Base-by-base conservation (phyloP, 2,797 vertebrate genomes). In the Sebastes paucispinis region DNA sequence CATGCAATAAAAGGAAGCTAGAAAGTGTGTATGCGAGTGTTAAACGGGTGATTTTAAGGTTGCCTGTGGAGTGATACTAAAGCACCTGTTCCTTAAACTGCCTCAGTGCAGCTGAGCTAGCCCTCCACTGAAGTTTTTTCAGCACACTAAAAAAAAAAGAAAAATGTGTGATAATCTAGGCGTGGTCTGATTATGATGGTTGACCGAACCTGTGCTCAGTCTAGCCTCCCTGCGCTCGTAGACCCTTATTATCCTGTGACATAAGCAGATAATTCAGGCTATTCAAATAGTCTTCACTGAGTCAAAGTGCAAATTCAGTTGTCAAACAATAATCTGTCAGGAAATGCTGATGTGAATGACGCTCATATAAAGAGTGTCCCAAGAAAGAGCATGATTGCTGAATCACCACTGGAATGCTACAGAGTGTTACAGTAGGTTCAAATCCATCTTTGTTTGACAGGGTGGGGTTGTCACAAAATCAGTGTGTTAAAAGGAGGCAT, bases 201-300 rank as follows among this genome's bases (percentile, higher is more conserved):
- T 39, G 25, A 27, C 31, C 77, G 67, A 75, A 82, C 72, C 63
- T 60, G 22, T 63, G 68, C 63, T 79, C 50, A 25, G 25, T 82
- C 63, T 65, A 52, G 69, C 27, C 71, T 24, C 4, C 18, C 68
- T 59, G 34, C 13, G 12, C 31, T 29, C 24, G 55, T 31, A 82
- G 66, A 85, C 57, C 64, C 36, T 73, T 43, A 62, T 71, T 77
- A 85, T 87, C 86, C 70, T 78, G 81, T 87, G 87, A 88, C 83
- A 81, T 70, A 84, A 82, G 64, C 32, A 85, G 66, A 86, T 79
- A 52, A 77, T 39, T 54, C 32, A 25, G 55, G 50, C 27, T 60
- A 39, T 58, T 77, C 20, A 74, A 74, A 63, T 20, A 27, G 63
- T 70, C 68, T 77, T 79, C 57, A 81, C 29, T 13, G 39, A 81